Evolutionary conservation across 2,888 invertebrate genomes (phyloP).

Genomic region (Heliconius cydno): DNA sequence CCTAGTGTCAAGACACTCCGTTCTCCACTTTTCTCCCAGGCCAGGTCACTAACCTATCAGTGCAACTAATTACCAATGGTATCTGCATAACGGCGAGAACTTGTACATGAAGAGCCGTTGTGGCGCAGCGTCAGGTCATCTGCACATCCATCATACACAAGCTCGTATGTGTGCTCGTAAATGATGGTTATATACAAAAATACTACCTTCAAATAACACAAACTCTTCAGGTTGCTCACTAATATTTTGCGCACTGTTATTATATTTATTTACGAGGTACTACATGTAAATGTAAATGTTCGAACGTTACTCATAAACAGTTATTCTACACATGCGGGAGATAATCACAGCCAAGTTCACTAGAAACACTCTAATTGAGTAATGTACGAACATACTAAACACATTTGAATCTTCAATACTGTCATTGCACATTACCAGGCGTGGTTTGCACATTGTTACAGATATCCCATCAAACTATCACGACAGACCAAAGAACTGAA

Average conservation of each 20-base stretch:
- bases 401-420: not conserved
- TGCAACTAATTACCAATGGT: not conserved
- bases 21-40: not conserved
- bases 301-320: not conserved
- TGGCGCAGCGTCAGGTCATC: too few relatives aligned
- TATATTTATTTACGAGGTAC: not conserved
- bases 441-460: constrained; percentile 68
- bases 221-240: constrained; percentile 8
- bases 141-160: not conserved
- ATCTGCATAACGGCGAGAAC: not conserved
- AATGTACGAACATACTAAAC: not conserved
- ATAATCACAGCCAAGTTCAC: not conserved
- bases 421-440: constrained; percentile 49
- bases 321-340: not conserved
- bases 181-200: not conserved
- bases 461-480: constrained; percentile 68
- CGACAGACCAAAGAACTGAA: constrained; percentile 69
- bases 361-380: not conserved
- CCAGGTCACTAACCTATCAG: not conserved
- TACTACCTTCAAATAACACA: not conserved
- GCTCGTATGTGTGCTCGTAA: not conserved
- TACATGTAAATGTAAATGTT: not conserved
- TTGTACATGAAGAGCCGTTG: not conserved
- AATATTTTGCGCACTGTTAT: constrained; percentile 13
- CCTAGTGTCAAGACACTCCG: not conserved